Evolutionary conservation across 2,113 vertebrate species (phyloP).

Genomic region (Varanus salvator): DNA sequence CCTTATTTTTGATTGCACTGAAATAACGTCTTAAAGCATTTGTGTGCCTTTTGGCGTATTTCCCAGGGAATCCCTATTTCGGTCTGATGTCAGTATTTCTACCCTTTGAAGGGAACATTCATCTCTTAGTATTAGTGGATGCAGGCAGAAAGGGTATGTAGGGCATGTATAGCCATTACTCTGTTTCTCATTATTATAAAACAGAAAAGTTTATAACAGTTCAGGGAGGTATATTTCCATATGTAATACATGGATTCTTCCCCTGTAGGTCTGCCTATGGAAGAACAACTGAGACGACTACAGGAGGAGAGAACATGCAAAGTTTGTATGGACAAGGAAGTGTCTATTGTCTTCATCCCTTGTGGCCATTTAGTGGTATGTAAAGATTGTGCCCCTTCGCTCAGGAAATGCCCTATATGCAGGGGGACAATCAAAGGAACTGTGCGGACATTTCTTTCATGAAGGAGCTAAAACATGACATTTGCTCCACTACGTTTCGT

Average conservation of each 20-base stretch:
- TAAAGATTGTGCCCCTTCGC: conserved; percentile 85
- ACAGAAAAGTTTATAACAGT: background rate
- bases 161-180: background rate
- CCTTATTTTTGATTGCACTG: no score
- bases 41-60: background rate
- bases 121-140: background rate
- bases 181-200: background rate
- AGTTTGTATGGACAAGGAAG: conserved; percentile 90
- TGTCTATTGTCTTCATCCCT: conserved; percentile 87
- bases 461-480: conserved; percentile 30
- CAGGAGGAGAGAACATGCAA: conserved; percentile 88
- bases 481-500: background rate
- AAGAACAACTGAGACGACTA: conserved; percentile 84
- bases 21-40: background rate
- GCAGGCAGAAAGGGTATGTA: background rate
- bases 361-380: conserved; percentile 89
- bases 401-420: conserved; percentile 87
- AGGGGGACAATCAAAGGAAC: conserved; percentile 86
- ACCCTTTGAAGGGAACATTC: background rate
- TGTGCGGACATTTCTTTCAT: conserved; percentile 86
- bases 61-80: background rate
- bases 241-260: conserved; percentile 17
- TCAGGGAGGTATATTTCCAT: background rate
- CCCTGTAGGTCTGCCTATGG: conserved; percentile 80
- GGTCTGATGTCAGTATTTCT: background rate